These are phyloP conservation scores for Bothrops jararaca DNA, from an alignment of 2,113 vertebrate species.

Conservation along the genomic window DNA sequence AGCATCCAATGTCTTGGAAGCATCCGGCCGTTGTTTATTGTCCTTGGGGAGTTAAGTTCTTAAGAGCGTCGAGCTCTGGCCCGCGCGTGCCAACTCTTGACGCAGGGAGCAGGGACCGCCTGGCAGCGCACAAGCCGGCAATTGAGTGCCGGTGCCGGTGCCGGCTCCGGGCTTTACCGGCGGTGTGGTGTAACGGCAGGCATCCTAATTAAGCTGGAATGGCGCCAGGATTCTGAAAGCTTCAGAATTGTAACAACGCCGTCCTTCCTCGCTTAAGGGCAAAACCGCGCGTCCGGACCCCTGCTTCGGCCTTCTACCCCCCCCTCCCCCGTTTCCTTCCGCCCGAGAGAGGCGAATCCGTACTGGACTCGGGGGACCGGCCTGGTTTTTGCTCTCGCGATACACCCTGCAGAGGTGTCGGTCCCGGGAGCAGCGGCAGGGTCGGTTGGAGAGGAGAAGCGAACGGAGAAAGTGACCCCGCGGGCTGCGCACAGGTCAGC, in stretches of 20 bases:
- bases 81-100: not conserved
- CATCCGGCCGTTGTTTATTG: not conserved
- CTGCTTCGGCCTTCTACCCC: not conserved
- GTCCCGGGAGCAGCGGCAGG: not conserved
- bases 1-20: not conserved
- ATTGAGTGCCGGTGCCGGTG: not conserved
- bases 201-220: not conserved
- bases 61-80: not conserved
- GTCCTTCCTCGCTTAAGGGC: not conserved
- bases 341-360: not conserved
- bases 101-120: not conserved
- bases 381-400: slow-evolving; percentile 6
- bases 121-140: not conserved
- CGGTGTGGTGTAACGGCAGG: not conserved
- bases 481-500: slow-evolving; percentile 37
- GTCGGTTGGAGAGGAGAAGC: not conserved
- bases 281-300: not conserved
- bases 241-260: not conserved
- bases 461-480: not conserved
- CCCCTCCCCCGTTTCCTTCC: too few relatives aligned
- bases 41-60: not conserved
- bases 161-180: not conserved
- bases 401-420: not conserved
- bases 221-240: not conserved
- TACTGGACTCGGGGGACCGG: not conserved